These are phyloP conservation scores for Eclectus roratus DNA, from an alignment of 2,113 vertebrate species.

Conservation along the genomic window DNA sequence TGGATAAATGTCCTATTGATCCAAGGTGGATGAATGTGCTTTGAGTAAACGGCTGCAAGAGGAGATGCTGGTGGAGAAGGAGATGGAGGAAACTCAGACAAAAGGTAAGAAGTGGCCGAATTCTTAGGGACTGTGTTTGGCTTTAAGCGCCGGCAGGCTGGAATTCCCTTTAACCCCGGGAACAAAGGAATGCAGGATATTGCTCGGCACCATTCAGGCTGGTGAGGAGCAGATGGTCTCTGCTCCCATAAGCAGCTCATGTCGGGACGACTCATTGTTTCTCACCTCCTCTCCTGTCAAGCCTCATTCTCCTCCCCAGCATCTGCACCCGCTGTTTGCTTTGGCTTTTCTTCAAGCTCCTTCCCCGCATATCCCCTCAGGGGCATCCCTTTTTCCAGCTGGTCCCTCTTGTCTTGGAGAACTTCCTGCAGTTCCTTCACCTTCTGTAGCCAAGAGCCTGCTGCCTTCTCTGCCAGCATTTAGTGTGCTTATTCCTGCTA, in stretches of 20 bases:
- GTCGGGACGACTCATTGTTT: conserved; percentile 35
- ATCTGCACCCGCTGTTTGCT: background rate
- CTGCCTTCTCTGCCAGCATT: background rate
- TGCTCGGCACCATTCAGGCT: background rate
- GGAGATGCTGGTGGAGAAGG: background rate
- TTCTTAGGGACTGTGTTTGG: background rate
- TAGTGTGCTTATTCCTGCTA: fast-evolving
- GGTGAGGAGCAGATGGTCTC: background rate
- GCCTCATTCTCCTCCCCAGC: background rate
- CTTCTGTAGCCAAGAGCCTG: background rate
- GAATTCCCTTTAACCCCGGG: background rate
- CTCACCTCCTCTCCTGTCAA: background rate
- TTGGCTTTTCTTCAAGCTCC: background rate
- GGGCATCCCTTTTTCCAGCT: conserved; percentile 38
- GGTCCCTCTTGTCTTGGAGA: conserved; percentile 3
- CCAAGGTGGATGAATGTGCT: background rate
- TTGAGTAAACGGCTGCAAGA: background rate
- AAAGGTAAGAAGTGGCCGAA: background rate
- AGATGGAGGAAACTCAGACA: background rate
- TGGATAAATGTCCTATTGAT: background rate
- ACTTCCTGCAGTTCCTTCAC: conserved; percentile 1
- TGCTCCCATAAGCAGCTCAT: background rate
- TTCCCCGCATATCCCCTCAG: background rate
- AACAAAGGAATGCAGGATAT: conserved; percentile 33
- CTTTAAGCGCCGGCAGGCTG: background rate